Base-by-base conservation (phyloP, 2,888 invertebrate species). In the Antheraea yamamai region DNA sequence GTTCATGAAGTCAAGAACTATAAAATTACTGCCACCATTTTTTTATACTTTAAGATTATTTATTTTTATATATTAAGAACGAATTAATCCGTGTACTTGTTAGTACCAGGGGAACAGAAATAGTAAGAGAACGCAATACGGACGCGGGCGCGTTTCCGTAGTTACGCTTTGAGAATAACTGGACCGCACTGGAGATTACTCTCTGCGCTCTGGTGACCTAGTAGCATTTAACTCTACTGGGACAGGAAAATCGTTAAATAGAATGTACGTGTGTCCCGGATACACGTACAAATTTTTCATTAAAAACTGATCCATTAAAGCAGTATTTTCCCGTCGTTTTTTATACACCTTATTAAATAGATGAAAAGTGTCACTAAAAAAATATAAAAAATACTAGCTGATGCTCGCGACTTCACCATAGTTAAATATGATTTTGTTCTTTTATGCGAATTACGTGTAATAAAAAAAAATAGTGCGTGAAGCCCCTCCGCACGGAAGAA, bases 191-290 rank as follows among this genome's bases (percentile, higher is more conserved):
- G 58, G 20, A 73, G 52, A 70, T 35, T 71, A 70, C 74, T 74
- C 51, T 35, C 61, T n/a, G 73, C 73, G 61, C n/a, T 58, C 73
- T 73, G 73, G 35, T 73, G 73, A 73, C 73, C 73, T 73, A 73
- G 73, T 73, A 73, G 61, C 61, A 70, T 70, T 70, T 70, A 70
- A 70, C 70, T 70, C 39, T 20, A 70, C 70, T 39, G 39, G 35
- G 39, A n/a, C 39, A 70, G 39, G 70, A 70, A 70, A 39, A 39
- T 39, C n/a, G n/a, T 39, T 39, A 70, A 70, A 70, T 70, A 20
- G 39, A 39, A 10, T 70, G 68, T 16, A 20, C 10, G 12, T 66
- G 68, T 18, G 23, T 14, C 23, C 61, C 61, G 23, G 61, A 23
- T 23, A 6, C 55, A 55, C 20, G 20, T 55, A 55, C 6, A 55